Evolutionary conservation across 2,113 vertebrate genomes (phyloP).

Genomic region (Petroica traversi): DNA sequence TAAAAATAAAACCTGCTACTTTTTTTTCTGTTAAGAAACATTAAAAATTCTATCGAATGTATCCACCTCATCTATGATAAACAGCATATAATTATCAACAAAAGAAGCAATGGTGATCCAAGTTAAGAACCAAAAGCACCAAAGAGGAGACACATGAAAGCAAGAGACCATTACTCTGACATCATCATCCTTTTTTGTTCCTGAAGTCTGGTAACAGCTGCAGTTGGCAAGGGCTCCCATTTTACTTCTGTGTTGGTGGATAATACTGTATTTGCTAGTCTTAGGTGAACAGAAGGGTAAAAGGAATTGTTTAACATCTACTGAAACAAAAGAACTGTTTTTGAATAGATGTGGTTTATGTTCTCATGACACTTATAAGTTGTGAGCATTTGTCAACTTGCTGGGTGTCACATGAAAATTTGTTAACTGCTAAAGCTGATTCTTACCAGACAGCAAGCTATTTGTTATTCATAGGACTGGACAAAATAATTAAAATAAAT

Average conservation of each 20-base stretch:
- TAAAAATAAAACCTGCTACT: neutral
- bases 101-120: neutral
- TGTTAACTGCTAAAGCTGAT: neutral
- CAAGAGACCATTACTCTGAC: neutral
- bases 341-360: neutral
- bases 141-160: neutral
- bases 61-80: neutral
- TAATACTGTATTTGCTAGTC: neutral
- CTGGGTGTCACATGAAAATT: neutral
- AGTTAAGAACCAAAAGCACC: neutral
- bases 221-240: neutral
- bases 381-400: neutral
- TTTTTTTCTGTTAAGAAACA: neutral
- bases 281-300: neutral
- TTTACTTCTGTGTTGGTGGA: neutral
- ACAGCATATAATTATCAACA: neutral
- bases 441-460: neutral
- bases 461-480: neutral
- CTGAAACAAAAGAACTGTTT: neutral
- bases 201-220: neutral
- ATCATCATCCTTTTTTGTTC: neutral
- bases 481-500: conserved; percentile 15
- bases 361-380: neutral
- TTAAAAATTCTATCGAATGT: neutral
- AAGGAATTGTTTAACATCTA: neutral